Conservation (phyloP, 2,888 invertebrate genomes). For the Agrilus biguttatus region DNA sequence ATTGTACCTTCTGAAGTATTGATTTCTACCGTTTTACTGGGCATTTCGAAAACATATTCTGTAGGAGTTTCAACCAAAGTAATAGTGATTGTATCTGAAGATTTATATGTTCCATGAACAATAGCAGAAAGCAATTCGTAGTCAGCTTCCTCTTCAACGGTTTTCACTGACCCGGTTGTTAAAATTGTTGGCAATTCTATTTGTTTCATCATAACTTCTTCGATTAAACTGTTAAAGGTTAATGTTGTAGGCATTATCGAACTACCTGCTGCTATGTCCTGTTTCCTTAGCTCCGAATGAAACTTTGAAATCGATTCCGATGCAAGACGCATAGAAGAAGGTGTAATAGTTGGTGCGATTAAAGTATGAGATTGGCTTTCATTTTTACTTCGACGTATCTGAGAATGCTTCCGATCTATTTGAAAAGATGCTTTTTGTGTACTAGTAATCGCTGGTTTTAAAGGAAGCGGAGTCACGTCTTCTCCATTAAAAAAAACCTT, state of each 20-base stretch:
- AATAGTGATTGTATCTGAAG: conserved; percentile 44
- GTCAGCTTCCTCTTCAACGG: conserved; percentile 1
- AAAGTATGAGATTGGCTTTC: neutral
- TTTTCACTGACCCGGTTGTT: neutral
- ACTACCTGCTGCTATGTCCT: conserved; percentile 6
- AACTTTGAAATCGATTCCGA: conserved; percentile 6
- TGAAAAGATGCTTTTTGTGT: conserved; percentile 2
- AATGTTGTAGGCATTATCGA: neutral
- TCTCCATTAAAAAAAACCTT: conserved; percentile 18
- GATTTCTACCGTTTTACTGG: conserved; percentile 45
- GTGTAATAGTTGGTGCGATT: neutral
- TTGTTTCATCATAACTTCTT: conserved; percentile 7
- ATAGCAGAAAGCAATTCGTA: neutral
- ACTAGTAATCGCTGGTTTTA: conserved; percentile 18
- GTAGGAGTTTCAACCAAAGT: conserved; percentile 55
- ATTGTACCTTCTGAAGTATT: conserved; percentile 36
- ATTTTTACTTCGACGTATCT: neutral
- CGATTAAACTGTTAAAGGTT: neutral
- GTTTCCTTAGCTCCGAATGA: conserved; percentile 8
- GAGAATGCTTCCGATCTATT: neutral
- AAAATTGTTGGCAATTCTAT: neutral
- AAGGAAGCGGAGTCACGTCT: conserved; percentile 32
- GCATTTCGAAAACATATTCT: conserved; percentile 45
- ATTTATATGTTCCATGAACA: conserved; percentile 9
- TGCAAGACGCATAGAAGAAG: neutral